Percentiles rank a stretch among this genome's conserved stretches.
These are phyloP conservation scores for Galerucella pusilla DNA, from an alignment of 2,888 invertebrate species.

Conservation along the genomic window DNA sequence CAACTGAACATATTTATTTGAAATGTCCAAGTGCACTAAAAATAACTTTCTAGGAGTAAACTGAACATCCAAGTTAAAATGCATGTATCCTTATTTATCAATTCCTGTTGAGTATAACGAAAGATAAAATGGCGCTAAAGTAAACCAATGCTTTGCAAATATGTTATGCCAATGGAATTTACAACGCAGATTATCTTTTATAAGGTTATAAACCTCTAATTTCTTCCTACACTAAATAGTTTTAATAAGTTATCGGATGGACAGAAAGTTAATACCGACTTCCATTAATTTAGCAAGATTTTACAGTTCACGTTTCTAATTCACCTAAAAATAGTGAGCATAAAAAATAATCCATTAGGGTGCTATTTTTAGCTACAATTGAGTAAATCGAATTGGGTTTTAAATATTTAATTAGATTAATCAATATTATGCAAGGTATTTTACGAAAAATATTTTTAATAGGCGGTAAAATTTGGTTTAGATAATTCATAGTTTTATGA, in stretches of 20 bases:
- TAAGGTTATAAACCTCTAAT: too few species aligned
- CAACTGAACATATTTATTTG: too few species aligned
- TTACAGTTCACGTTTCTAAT: conserved; percentile 3
- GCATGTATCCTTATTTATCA: background rate
- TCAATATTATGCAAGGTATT: background rate
- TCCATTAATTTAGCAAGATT: conserved; percentile 9
- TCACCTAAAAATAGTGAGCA: conserved; percentile 27
- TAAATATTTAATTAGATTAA: background rate
- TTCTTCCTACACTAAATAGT: background rate
- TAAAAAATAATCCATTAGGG: conserved; percentile 1
- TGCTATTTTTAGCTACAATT: background rate
- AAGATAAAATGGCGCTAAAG: background rate
- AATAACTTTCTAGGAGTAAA: background rate
- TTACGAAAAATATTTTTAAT: background rate
- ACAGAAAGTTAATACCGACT: conserved; percentile 18
- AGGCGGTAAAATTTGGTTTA: too few species aligned
- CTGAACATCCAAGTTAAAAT: background rate
- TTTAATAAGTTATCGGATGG: background rate
- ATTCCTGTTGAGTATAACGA: background rate
- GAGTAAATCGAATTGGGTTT: background rate
- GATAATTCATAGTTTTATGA: background rate
- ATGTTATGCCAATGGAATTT: too few species aligned
- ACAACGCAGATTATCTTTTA: too few species aligned
- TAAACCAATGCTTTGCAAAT: background rate
- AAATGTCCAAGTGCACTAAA: too few species aligned